A percentile compares a stretch with the other conserved stretches of the same genome.
These are phyloP conservation scores for Drosophila paulistorum DNA, from an alignment of 1,140 invertebrate genomes.

Conservation along the genomic window DNA sequence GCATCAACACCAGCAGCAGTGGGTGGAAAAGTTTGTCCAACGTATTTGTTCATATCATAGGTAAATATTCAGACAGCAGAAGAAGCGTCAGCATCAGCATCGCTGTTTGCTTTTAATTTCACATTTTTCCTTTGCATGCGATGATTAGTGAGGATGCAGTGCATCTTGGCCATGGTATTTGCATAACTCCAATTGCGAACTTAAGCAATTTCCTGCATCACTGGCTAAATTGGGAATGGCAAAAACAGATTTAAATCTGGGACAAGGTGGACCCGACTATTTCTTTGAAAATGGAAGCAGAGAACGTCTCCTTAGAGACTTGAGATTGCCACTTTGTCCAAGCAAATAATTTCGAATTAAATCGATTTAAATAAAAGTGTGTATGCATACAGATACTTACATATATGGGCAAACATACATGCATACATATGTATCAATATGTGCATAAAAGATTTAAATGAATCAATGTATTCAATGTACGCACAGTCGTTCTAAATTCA, in stretches of 20 bases:
- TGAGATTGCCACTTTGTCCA: constrained; percentile 25
- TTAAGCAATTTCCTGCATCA: constrained; percentile 68
- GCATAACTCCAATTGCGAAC: constrained; percentile 45
- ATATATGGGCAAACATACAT: too few species aligned
- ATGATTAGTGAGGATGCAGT: constrained; percentile 51
- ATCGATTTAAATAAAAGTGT: constrained; percentile 64
- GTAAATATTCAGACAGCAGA: constrained; percentile 51
- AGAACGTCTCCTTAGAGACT: constrained; percentile 20
- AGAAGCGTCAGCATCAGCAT: constrained; percentile 22
- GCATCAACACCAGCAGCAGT: not conserved
- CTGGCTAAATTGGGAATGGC: constrained; percentile 62
- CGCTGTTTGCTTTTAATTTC: constrained; percentile 74
- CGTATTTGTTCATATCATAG: constrained; percentile 69
- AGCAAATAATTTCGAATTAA: constrained; percentile 66
- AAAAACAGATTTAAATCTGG: constrained; percentile 55
- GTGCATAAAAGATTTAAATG: constrained; percentile 13
- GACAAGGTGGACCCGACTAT: constrained; percentile 32
- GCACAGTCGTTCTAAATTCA: constrained; percentile 23
- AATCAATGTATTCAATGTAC: constrained; percentile 11
- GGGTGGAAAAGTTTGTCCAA: constrained; percentile 48
- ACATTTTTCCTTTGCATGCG: constrained; percentile 37
- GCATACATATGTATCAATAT: not conserved
- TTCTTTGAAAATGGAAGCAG: constrained; percentile 13
- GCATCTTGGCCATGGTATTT: constrained; percentile 41
- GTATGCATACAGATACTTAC: not conserved